A percentile compares a stretch with the other conserved stretches of the same genome.
phyloP scores from a whole-genome alignment of 2,113 vertebrate species.

The Pleuronectes platessa region DNA sequence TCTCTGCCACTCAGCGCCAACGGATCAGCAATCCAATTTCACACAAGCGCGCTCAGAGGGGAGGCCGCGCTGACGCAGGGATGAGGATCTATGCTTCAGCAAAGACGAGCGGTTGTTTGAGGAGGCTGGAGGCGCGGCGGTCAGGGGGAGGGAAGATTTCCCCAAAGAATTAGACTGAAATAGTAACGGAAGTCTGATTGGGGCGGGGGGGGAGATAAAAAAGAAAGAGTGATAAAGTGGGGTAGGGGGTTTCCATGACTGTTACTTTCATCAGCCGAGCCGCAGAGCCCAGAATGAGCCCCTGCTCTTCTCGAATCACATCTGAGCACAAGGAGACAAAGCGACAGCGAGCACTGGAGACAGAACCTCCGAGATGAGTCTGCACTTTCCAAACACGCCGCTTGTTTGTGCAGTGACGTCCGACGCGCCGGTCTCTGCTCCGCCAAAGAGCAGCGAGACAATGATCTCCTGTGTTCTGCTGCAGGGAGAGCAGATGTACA shows the following conservation, averaged over 20 bases:
- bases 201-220: slow-evolving; percentile 24
- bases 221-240: neutral
- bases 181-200: slow-evolving; percentile 54
- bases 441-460: slow-evolving; percentile 44
- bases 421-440: slow-evolving; percentile 1
- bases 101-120: slow-evolving; percentile 68
- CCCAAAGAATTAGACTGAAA: slow-evolving; percentile 29
- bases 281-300: slow-evolving; percentile 14
- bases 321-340: slow-evolving; percentile 1
- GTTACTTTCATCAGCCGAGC: slow-evolving; percentile 13
- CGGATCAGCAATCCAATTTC: slow-evolving; percentile 85
- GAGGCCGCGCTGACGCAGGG: slow-evolving; percentile 57
- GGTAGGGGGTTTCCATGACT: slow-evolving; percentile 19
- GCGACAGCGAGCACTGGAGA: neutral
- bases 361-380: slow-evolving; percentile 1
- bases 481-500: slow-evolving; percentile 59
- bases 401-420: slow-evolving; percentile 35
- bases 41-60: slow-evolving; percentile 76
- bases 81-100: slow-evolving; percentile 65
- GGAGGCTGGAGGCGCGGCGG: slow-evolving; percentile 42
- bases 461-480: slow-evolving; percentile 50
- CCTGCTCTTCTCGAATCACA: slow-evolving; percentile 16
- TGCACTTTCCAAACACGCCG: slow-evolving; percentile 49
- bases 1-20: slow-evolving; percentile 79
- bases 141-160: neutral